phyloP scores from a whole-genome alignment of 92 coral and sea anemone species.

The Muricea muricata region DNA sequence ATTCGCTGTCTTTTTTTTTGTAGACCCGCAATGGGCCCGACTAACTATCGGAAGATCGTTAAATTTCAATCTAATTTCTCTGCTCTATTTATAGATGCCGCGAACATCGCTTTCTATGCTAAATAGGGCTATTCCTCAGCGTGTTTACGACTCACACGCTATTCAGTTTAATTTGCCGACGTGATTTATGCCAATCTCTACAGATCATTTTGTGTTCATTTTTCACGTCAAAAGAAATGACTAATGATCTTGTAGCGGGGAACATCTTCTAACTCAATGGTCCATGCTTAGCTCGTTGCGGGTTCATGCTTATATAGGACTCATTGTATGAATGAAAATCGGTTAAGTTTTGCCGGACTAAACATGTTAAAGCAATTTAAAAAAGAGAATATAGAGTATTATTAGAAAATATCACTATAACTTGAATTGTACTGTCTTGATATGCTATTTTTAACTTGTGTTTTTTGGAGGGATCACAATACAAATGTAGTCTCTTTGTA shows the following conservation, averaged over 20 bases:
- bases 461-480: too few species aligned
- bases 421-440: too few species aligned
- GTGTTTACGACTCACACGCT: not conserved
- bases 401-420: too few species aligned
- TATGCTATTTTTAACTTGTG: too few species aligned
- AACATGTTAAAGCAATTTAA: too few species aligned
- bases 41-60: slow-evolving; percentile 11
- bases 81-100: not conserved
- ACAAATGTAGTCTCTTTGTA: too few species aligned
- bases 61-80: not conserved
- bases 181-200: not conserved
- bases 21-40: slow-evolving; percentile 22
- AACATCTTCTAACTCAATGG: not conserved
- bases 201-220: not conserved
- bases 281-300: not conserved
- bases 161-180: slow-evolving; percentile 1
- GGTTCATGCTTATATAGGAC: not conserved
- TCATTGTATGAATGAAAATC: not conserved
- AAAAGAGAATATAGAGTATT: too few species aligned
- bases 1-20: not conserved
- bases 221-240: not conserved
- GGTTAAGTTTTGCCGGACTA: not conserved
- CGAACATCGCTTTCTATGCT: slow-evolving; percentile 3
- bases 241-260: not conserved
- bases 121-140: not conserved